A percentile compares a stretch with the other conserved stretches of the same genome.
phyloP scores from a whole-genome alignment of 2,888 invertebrate genomes.

The Drosophila demipolita region DNA sequence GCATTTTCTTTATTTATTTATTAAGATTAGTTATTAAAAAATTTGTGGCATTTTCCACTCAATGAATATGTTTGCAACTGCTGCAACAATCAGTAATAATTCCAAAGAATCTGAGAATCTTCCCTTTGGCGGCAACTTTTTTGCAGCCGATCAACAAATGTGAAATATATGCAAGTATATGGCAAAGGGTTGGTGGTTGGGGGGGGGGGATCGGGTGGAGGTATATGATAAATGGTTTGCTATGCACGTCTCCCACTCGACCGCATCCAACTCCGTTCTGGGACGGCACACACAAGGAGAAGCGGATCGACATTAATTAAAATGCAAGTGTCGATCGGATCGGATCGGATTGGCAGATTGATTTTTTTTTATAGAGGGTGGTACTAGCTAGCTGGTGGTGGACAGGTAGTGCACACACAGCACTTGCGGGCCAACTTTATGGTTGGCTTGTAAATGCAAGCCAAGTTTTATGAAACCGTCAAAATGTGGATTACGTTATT shows the following conservation, averaged over 20 bases:
- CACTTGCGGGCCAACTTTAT: conserved; percentile 4
- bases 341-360: too few species aligned
- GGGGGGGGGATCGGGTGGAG: not conserved
- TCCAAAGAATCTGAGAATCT: conserved; percentile 11
- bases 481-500: conserved; percentile 71
- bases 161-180: not conserved
- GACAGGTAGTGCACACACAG: not conserved
- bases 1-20: not conserved
- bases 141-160: conserved; percentile 2
- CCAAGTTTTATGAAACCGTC: conserved; percentile 57
- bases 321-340: conserved; percentile 38
- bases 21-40: not conserved
- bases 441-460: conserved; percentile 56
- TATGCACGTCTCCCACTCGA: conserved; percentile 15
- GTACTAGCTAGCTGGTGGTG: not conserved
- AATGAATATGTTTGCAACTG: not conserved
- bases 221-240: conserved; percentile 24
- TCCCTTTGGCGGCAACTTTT: conserved; percentile 4
- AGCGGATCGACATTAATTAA: conserved; percentile 41
- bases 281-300: too few species aligned
- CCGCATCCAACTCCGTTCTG: not conserved
- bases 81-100: not conserved
- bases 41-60: not conserved
- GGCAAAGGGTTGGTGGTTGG: rapidly evolving
- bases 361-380: too few species aligned